Evolutionary conservation across 1,140 invertebrate genomes (phyloP).

Genomic region (Panagrolaimus sp.): DNA sequence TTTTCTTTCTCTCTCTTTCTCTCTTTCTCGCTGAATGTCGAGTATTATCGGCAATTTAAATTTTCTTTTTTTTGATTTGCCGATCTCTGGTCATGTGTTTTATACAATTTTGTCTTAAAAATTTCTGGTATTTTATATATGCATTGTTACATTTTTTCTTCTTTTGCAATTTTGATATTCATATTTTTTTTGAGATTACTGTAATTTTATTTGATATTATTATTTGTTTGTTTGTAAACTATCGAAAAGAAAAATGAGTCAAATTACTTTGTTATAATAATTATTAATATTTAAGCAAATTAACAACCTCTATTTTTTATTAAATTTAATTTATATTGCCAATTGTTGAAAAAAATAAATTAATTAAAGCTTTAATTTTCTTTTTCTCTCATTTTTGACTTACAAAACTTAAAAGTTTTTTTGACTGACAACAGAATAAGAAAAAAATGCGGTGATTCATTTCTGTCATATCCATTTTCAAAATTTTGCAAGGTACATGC

Average conservation of each 20-base stretch:
- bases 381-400: too few species aligned
- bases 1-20: not conserved
- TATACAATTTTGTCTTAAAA: not conserved
- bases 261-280: not conserved
- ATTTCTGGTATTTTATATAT: not conserved
- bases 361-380: too few species aligned
- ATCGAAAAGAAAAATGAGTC: not conserved
- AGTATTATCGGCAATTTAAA: slow-evolving; percentile 1
- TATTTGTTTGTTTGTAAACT: not conserved
- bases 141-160: slow-evolving; percentile 6
- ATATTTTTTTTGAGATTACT: not conserved
- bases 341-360: too few species aligned
- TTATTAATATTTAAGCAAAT: too few species aligned
- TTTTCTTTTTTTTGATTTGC: not conserved
- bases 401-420: too few species aligned
- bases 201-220: not conserved
- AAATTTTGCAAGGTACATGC: too few species aligned
- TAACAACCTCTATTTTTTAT: too few species aligned
- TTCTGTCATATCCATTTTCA: too few species aligned
- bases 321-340: too few species aligned
- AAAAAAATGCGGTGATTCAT: too few species aligned
- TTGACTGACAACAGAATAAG: too few species aligned
- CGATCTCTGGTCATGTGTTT: slow-evolving; percentile 16
- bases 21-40: slow-evolving; percentile 13
- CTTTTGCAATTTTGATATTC: not conserved